Base-by-base conservation (phyloP, 2,797 vertebrate species). In the Natrix natrix region DNA sequence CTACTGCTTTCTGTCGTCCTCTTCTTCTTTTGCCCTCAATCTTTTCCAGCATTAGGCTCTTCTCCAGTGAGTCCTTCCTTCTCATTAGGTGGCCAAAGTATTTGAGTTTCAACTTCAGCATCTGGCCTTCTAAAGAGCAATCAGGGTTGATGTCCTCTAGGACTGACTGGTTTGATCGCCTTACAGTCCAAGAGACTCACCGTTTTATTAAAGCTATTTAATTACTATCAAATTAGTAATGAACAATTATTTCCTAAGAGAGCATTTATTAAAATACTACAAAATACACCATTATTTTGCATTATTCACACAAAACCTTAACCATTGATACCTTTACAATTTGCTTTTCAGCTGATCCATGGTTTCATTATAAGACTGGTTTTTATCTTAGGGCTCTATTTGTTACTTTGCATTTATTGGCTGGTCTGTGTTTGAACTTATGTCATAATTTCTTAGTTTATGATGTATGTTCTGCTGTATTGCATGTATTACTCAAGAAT, bases 171-270 rank as follows among this genome's bases (percentile, higher is more conserved):
- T 52, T 52, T 52, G 5, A 52, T 52, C 6, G 48, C 48, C 48
- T 52, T 52, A 6, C 48, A 52, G 48, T 52, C 48, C 48, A 52
- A 52, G 48, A 2, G 48, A 52, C 48, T 52, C 48, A 5, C 48
- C 4, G 61, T 91, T 94, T 24, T 88, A 32, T 94, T 96, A 86
- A 97, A 96, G 92, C 90, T 95, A 93, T 93, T 93, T 48, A 96
- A 97, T 95, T 92, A 89, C 5, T 78, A 12, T 96, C 95, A 97
- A 96, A 95, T 96, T 86, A 56, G 94, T 93, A 63, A 97, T 94
- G 61, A 97, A 54, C 78, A 28, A 94, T 96, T 95, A 94, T 95
- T 95, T 93, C 95, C 95, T 95, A 96, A 24, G 24, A 88, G 74
- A 91, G 28, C 69, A 69, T 59, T 69, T 93, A 83, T 94, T 87